Evolutionary conservation across 1,140 invertebrate species (phyloP).

Genomic region (Venustaconcha ellipsiformis): DNA sequence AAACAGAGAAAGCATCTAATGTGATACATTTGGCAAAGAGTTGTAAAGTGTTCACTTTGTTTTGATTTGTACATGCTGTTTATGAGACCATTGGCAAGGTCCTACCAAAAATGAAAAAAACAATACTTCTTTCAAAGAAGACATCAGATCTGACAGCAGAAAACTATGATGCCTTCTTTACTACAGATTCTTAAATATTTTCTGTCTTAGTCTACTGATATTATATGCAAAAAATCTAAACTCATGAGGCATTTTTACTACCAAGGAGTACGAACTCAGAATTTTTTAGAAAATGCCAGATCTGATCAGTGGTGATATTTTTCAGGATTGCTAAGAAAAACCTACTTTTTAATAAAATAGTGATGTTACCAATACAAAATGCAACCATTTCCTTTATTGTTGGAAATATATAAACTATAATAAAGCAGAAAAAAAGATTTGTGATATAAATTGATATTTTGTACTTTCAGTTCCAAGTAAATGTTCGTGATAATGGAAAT

Average conservation of each 20-base stretch:
- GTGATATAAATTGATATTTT: conserved; percentile 7
- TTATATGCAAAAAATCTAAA: no score
- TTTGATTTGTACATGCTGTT: background rate
- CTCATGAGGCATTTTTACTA: no score
- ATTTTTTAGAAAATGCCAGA: background rate
- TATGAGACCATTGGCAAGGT: no score
- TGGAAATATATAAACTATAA: background rate
- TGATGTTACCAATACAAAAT: no score
- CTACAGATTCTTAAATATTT: no score
- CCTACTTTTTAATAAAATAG: background rate
- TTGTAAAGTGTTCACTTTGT: background rate
- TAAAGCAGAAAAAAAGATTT: background rate
- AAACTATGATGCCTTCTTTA: no score
- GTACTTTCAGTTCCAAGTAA: conserved; percentile 50
- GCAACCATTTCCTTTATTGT: no score
- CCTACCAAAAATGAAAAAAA: no score
- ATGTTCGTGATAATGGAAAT: conserved; percentile 42
- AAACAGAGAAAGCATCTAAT: background rate
- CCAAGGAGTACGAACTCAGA: background rate
- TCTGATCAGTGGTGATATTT: background rate
- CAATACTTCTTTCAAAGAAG: no score
- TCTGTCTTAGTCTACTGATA: no score
- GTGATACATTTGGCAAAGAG: background rate
- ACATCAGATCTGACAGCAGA: no score
- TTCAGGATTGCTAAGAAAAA: background rate